Evolutionary conservation across 23 tunicate species (phyloP), one percentile per base, ranked within the genome.

Genomic region (Trididemnum nubilum): DNA sequence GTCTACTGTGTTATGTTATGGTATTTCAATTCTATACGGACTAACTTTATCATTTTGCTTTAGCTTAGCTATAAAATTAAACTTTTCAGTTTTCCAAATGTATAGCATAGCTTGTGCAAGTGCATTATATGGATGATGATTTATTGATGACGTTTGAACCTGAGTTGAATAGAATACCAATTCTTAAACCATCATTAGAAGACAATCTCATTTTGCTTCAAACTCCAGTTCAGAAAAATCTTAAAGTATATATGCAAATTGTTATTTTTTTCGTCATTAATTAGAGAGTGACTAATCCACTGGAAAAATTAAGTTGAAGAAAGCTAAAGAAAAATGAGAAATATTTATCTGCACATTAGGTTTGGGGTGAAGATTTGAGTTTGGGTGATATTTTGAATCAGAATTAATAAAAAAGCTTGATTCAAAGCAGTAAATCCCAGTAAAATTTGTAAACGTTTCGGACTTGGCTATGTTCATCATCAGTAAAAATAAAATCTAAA

Each of bases 151-250:
- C 67, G 25, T 61, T 61, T 61, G 67, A 61, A 22, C 26, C 26
- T 61, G 28, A 61, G n/a, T n/a, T 5, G 4, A 24, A 5, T n/a
- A 61, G 28, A 33, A 33, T 12, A 4, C 78, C 93, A 22, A 88
- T 88, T 25, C 34, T 88, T 32, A 88, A 88, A 71, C 71, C 93
- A 25, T 61, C 70, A 19, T 67, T 77, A 36, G 67, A 77, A 33
- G 93, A 88, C 5, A 88, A 88, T 72, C 38, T 88, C 12, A 88
- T 88, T 37, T 34, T 88, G 26, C 76, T 82, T 9, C 87, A 88
- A 76, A 88, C 93, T 0, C 93, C 93, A 18, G 77, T 88, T 15
- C 93, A 88, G 34, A 88, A 88, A 65, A 66, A 88, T 36, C 79
- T 88, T 12, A 88, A 88, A 52, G 93, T 88, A 65, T 4, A 24